Evolutionary conservation across 2,888 invertebrate species (phyloP).

Genomic region (Netelia fuscicornis): DNA sequence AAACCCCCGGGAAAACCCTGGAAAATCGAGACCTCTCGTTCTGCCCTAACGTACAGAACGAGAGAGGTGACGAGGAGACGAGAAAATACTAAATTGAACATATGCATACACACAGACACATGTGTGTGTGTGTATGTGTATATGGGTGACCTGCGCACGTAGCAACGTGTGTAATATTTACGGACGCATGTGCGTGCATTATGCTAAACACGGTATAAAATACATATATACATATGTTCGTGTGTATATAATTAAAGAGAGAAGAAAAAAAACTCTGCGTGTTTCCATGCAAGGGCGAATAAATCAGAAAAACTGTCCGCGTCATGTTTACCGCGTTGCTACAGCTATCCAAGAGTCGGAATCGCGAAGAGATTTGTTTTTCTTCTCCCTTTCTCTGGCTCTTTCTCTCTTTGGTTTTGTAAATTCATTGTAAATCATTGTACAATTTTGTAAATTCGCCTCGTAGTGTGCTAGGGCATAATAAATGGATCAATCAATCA

Average conservation of each 20-base stretch:
- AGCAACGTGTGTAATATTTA: conserved; percentile 73
- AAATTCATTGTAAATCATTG: neutral
- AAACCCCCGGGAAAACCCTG: conserved; percentile 84
- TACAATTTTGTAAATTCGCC: no score
- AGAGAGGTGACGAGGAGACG: conserved; percentile 15
- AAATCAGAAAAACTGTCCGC: neutral
- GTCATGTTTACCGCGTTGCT: neutral
- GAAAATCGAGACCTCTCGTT: conserved; percentile 81
- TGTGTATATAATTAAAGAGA: neutral
- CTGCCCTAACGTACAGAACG: conserved; percentile 44
- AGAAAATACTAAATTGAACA: conserved; percentile 56
- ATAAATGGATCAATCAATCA: no score
- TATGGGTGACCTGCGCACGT: neutral
- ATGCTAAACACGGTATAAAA: conserved; percentile 48
- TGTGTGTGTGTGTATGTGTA: neutral
- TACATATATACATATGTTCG: neutral
- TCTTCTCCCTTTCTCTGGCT: neutral
- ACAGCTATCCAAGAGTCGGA: neutral
- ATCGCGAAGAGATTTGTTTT: neutral
- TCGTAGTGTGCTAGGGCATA: no score
- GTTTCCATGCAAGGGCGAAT: conserved; percentile 11
- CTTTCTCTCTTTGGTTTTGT: neutral
- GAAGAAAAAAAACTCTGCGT: neutral
- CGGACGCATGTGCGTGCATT: conserved; percentile 74
- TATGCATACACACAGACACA: neutral